Evolutionary conservation across 1,140 invertebrate species (phyloP).

Genomic region (Samia ricini): DNA sequence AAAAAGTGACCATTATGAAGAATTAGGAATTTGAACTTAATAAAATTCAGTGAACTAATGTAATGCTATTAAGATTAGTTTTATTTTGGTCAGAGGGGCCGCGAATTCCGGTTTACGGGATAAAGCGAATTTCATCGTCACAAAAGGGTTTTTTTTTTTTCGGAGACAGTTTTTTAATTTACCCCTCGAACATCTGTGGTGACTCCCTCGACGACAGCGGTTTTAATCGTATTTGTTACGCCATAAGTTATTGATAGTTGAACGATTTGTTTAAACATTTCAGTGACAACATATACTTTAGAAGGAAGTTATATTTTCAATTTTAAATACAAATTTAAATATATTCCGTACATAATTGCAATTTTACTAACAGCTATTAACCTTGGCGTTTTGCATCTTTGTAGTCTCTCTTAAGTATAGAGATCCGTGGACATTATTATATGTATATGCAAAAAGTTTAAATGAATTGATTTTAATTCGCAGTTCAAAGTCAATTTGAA

Average conservation of each 20-base stretch:
- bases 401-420: too few relatives aligned
- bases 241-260: conserved; percentile 65
- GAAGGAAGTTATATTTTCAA: background rate
- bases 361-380: too few relatives aligned
- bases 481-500: too few relatives aligned
- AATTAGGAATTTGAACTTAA: conserved; percentile 37
- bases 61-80: conserved; percentile 75
- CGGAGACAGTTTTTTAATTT: conserved; percentile 55
- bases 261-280: conserved; percentile 72
- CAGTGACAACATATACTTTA: conserved; percentile 7
- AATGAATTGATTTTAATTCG: too few relatives aligned
- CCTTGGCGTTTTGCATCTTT: too few relatives aligned
- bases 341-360: too few relatives aligned
- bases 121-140: conserved; percentile 69
- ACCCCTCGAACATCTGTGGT: conserved; percentile 64
- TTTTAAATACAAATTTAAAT: too few relatives aligned
- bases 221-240: conserved; percentile 73
- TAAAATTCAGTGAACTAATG: conserved; percentile 67
- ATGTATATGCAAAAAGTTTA: too few relatives aligned
- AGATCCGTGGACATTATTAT: too few relatives aligned
- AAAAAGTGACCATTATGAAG: background rate
- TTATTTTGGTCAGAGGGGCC: conserved; percentile 59
- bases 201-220: conserved; percentile 31
- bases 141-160: conserved; percentile 56
- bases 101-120: conserved; percentile 69